phyloP scores from a whole-genome alignment of 2,888 invertebrate genomes.

The Nephrotoma appendiculata region DNA sequence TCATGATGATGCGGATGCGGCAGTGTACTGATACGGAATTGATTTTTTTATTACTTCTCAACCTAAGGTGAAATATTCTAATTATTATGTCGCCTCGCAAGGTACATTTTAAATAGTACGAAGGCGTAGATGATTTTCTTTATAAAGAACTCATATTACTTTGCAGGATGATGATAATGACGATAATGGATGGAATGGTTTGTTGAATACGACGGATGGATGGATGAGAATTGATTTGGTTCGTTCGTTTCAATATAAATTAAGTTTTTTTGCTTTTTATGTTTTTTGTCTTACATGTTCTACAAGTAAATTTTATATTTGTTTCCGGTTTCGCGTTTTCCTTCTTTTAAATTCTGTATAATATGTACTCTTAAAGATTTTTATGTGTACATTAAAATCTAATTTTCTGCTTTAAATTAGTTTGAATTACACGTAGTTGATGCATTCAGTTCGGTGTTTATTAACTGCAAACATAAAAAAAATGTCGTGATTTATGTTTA shows the following conservation, averaged over 20 bases:
- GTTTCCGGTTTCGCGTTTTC: not conserved
- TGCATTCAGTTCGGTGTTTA: not conserved
- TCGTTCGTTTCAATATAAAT: not conserved
- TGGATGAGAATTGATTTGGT: slow-evolving; percentile 4
- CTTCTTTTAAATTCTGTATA: not conserved
- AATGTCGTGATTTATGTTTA: not conserved
- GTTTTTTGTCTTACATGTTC: not conserved
- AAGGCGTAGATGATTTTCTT: not conserved
- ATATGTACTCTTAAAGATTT: not conserved
- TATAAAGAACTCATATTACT: not conserved
- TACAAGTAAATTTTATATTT: not conserved
- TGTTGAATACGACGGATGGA: slow-evolving; percentile 1
- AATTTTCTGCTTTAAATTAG: not conserved
- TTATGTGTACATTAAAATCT: not conserved
- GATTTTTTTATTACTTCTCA: not conserved
- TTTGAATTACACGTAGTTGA: not conserved
- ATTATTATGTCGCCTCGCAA: not conserved
- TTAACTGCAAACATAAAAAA: not conserved
- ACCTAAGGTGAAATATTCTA: not conserved
- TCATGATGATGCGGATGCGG: not conserved
- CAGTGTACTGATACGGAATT: not conserved
- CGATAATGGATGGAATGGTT: not conserved
- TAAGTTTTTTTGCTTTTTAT: not conserved
- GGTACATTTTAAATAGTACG: not conserved
- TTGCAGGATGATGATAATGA: not conserved